A percentile compares a stretch with the other conserved stretches of the same genome.
Conservation (phyloP, 2,888 invertebrate genomes). For the Glaucopsyche alexis region DNA sequence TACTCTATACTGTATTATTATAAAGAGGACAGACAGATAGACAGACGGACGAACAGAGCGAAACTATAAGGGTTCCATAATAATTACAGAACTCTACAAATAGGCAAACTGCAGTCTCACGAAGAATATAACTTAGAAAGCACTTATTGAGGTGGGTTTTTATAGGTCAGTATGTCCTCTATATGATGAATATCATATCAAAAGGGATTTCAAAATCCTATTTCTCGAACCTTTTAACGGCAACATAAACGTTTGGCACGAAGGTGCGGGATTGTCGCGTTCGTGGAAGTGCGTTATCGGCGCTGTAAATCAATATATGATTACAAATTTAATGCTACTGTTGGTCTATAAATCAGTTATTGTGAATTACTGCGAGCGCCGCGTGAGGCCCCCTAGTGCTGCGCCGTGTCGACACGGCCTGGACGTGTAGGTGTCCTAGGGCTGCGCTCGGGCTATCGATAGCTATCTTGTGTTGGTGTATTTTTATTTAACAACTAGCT, state of each 20-base stretch:
- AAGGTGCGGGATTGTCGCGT: conserved; percentile 5
- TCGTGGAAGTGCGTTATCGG: conserved; percentile 70
- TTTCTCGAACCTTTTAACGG: not conserved
- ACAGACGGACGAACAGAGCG: too few species aligned
- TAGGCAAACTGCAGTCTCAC: too few species aligned
- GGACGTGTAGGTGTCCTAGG: conserved; percentile 44
- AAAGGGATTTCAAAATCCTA: conserved; percentile 6
- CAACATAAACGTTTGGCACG: conserved; percentile 3
- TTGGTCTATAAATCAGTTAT: conserved; percentile 77
- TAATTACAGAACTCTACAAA: too few species aligned
- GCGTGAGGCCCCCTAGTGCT: conserved; percentile 78
- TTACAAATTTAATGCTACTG: conserved; percentile 81
- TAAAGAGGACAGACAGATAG: too few species aligned
- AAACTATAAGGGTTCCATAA: too few species aligned
- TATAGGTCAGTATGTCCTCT: too few species aligned
- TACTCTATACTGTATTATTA: too few species aligned
- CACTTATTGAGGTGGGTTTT: too few species aligned
- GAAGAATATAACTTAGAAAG: too few species aligned
- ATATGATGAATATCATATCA: not conserved
- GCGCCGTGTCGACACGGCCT: conserved; percentile 67
- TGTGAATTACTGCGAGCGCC: conserved; percentile 76
- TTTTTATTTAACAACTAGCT: too few species aligned
- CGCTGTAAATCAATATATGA: conserved; percentile 79
- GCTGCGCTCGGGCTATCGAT: conserved; percentile 36
- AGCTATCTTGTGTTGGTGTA: too few species aligned